A percentile compares a stretch with the other conserved stretches of the same genome.
phyloP scores from a whole-genome alignment of 2,797 vertebrate species.

The Centroberyx gerrardi region DNA sequence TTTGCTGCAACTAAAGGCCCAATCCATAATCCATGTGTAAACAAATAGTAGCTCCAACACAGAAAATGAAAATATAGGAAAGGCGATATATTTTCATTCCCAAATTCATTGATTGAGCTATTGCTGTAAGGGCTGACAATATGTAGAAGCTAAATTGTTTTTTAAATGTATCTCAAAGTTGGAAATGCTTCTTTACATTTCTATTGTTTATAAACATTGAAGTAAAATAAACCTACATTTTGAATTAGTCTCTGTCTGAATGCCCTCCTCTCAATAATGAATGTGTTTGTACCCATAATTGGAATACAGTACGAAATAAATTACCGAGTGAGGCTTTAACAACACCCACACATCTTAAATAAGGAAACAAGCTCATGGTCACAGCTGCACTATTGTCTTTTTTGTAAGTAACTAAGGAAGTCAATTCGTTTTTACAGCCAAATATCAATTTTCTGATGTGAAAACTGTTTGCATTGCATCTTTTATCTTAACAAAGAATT shows the following conservation, averaged over 20 bases:
- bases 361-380: slow-evolving; percentile 54
- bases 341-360: slow-evolving; percentile 69
- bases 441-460: neutral
- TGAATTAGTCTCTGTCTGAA: slow-evolving; percentile 5
- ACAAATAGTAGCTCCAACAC: neutral
- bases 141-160: too few species aligned
- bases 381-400: slow-evolving; percentile 28
- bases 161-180: too few species aligned
- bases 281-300: slow-evolving; percentile 1
- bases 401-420: slow-evolving; percentile 6
- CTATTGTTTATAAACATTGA: neutral
- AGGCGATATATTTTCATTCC: too few species aligned
- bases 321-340: slow-evolving; percentile 40
- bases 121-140: too few species aligned
- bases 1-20: slow-evolving; percentile 11
- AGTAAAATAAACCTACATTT: too few species aligned
- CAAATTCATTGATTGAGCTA: too few species aligned
- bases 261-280: slow-evolving; percentile 22
- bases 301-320: slow-evolving; percentile 12
- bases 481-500: neutral
- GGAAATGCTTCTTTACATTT: neutral
- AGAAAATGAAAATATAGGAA: neutral
- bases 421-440: too few species aligned
- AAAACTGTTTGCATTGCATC: neutral
- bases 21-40: neutral